A percentile compares a stretch with the other conserved stretches of the same genome.
phyloP scores from a whole-genome alignment of 2,888 invertebrate genomes.

The Miltochrista miniata region DNA sequence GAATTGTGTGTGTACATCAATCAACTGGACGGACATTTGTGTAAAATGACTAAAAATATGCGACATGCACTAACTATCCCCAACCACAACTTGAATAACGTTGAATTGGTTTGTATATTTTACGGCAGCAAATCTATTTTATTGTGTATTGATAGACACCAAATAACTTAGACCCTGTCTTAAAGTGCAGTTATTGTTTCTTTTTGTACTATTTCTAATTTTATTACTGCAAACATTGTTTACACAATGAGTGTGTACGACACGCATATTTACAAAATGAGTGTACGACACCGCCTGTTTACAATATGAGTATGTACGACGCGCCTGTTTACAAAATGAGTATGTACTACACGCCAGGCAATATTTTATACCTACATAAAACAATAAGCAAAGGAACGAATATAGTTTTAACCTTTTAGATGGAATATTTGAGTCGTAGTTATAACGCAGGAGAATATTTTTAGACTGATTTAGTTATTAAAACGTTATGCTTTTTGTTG shows the following conservation, averaged over 20 bases:
- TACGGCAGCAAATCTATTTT: not conserved
- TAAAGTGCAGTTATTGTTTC: slow-evolving; percentile 29
- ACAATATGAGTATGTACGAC: slow-evolving; percentile 20
- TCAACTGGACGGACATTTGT: too few relatives aligned
- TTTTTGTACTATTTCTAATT: slow-evolving; percentile 20
- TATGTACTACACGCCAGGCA: slow-evolving; percentile 11
- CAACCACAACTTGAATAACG: too few relatives aligned
- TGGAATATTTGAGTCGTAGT: slow-evolving; percentile 69
- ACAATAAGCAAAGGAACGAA: slow-evolving; percentile 43
- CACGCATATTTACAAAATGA: slow-evolving; percentile 21
- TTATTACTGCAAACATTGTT: slow-evolving; percentile 19
- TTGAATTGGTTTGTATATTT: slow-evolving; percentile 5
- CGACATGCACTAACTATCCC: too few relatives aligned
- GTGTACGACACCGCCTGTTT: slow-evolving; percentile 14
- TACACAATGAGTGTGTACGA: slow-evolving; percentile 21
- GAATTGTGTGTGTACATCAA: too few relatives aligned
- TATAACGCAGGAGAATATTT: slow-evolving; percentile 77
- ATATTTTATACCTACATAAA: slow-evolving; percentile 12
- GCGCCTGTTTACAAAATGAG: slow-evolving; percentile 20
- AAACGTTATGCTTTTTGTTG: slow-evolving; percentile 82
- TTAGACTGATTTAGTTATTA: slow-evolving; percentile 83
- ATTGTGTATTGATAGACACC: slow-evolving; percentile 10
- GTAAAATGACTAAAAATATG: too few relatives aligned
- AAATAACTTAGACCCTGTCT: too few relatives aligned
- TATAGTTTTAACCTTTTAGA: slow-evolving; percentile 67